Conservation (phyloP, 1,140 invertebrate genomes). For the Dreissena polymorpha region DNA sequence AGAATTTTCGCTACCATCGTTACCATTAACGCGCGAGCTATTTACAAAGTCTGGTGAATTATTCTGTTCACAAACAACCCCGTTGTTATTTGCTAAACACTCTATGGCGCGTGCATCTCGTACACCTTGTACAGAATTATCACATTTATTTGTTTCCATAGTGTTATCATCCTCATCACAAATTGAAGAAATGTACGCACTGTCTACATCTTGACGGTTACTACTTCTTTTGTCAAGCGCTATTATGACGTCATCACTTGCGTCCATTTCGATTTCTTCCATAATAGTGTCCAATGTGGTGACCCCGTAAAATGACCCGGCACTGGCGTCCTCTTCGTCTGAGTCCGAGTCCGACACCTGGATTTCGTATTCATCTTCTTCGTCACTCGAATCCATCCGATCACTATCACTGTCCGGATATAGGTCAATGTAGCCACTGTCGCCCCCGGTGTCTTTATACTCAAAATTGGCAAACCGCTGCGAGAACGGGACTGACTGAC, state of each 20-base stretch:
- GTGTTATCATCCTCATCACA: no score
- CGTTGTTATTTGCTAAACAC: no score
- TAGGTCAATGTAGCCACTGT: constrained; percentile 50
- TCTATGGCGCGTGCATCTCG: no score
- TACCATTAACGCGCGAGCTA: no score
- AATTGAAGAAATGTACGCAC: no score
- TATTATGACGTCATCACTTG: neutral
- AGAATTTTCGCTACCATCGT: no score
- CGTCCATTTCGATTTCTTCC: constrained; percentile 69
- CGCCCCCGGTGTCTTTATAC: constrained; percentile 54
- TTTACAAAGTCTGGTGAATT: no score
- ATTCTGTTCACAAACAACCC: no score
- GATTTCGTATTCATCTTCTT: constrained; percentile 38
- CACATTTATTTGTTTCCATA: no score
- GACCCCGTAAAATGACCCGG: constrained; percentile 57
- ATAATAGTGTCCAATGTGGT: constrained; percentile 70
- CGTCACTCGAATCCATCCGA: constrained; percentile 45
- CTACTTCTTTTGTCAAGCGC: neutral
- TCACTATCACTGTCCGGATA: constrained; percentile 53
- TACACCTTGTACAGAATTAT: no score
- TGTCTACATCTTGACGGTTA: no score
- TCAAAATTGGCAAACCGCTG: constrained; percentile 54
- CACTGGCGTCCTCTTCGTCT: constrained; percentile 57
- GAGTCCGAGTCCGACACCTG: constrained; percentile 57
- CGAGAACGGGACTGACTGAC: constrained; percentile 40